Evolutionary conservation across 1,140 invertebrate genomes (phyloP).

Genomic region (Dreissena polymorpha): DNA sequence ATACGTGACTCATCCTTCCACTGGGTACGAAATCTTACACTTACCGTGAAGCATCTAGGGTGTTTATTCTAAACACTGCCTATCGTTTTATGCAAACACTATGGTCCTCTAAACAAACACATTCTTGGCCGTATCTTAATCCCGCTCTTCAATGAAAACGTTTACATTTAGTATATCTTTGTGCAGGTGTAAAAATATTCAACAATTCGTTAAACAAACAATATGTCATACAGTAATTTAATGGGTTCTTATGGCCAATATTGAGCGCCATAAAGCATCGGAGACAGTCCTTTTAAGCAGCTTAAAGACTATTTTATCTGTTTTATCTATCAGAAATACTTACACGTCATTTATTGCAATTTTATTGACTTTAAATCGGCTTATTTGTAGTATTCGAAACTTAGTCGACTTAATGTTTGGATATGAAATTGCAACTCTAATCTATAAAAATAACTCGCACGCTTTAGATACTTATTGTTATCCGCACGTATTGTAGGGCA

Average conservation of each 20-base stretch:
- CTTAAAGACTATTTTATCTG: neutral
- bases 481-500: too few species aligned
- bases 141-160: neutral
- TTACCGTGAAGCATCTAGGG: neutral
- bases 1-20: too few species aligned
- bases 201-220: constrained; percentile 6
- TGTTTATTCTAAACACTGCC: neutral
- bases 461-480: too few species aligned
- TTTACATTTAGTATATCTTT: constrained; percentile 5
- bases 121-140: constrained; percentile 4
- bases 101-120: neutral
- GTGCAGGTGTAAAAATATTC: constrained; percentile 4
- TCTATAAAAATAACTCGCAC: too few species aligned
- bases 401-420: too few species aligned
- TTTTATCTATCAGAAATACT: neutral
- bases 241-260: neutral
- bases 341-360: constrained; percentile 2
- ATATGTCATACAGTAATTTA: neutral
- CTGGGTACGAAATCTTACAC: too few species aligned
- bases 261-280: too few species aligned
- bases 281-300: neutral
- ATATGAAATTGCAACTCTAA: too few species aligned
- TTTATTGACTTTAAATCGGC: neutral
- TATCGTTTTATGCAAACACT: neutral
- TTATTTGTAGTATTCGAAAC: neutral